These are phyloP conservation scores for Drosophila ficusphila DNA, from an alignment of 1,140 invertebrate genomes.

Conservation along the genomic window DNA sequence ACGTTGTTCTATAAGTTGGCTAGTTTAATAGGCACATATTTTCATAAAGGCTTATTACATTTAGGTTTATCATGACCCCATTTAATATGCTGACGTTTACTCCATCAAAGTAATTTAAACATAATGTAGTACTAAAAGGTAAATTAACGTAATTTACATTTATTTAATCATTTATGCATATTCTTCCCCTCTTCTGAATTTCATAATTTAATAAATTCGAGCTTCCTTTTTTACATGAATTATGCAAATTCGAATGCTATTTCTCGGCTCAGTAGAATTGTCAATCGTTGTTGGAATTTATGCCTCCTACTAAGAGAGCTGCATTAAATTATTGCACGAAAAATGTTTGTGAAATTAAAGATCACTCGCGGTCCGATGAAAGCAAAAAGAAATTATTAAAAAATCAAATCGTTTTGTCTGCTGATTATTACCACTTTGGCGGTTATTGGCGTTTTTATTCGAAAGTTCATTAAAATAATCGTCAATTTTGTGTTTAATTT, in stretches of 20 bases:
- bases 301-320: neutral
- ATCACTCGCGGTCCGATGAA: neutral
- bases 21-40: no score
- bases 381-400: neutral
- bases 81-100: no score
- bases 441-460: constrained; percentile 4
- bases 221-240: constrained; percentile 22
- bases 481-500: constrained; percentile 34
- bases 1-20: no score
- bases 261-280: constrained; percentile 5
- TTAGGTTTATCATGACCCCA: no score
- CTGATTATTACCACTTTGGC: constrained; percentile 5
- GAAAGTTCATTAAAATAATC: constrained; percentile 38
- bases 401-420: neutral
- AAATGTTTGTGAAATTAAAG: constrained; percentile 22
- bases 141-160: neutral
- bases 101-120: no score
- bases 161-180: constrained; percentile 11
- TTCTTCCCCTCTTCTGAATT: neutral
- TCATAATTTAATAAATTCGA: constrained; percentile 9
- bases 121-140: no score
- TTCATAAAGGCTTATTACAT: no score
- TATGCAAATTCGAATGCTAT: constrained; percentile 4
- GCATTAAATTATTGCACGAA: neutral
- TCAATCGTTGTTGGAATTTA: constrained; percentile 23